A percentile compares a stretch with the other conserved stretches of the same genome.
These are phyloP conservation scores for Panopea generosa DNA, from an alignment of 2,888 invertebrate genomes.

Conservation along the genomic window DNA sequence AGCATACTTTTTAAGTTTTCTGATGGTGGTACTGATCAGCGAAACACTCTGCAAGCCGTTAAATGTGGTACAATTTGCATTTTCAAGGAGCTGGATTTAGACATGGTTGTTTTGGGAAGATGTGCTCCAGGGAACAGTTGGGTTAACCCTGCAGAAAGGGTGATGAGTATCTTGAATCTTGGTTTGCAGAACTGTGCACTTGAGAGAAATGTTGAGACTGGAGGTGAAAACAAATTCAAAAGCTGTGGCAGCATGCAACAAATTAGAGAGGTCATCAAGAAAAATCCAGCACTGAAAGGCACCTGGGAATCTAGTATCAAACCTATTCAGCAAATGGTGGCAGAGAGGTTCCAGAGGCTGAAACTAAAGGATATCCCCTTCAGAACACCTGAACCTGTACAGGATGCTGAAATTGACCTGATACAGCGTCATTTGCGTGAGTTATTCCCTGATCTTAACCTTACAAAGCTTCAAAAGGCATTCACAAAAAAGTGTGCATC, in stretches of 20 bases:
- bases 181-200: constrained; percentile 52
- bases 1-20: constrained; percentile 29
- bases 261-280: constrained; percentile 7
- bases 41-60: constrained; percentile 43
- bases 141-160: constrained; percentile 52
- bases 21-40: constrained; percentile 55
- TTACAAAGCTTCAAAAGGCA: constrained; percentile 34
- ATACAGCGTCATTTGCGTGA: constrained; percentile 36
- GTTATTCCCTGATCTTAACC: constrained; percentile 36
- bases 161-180: constrained; percentile 50
- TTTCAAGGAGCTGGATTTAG: constrained; percentile 52
- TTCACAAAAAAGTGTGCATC: too few relatives aligned
- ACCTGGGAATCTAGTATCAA: constrained; percentile 2
- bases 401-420: constrained; percentile 31
- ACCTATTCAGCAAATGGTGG: constrained; percentile 13
- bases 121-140: constrained; percentile 62
- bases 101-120: constrained; percentile 47
- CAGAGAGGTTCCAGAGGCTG: constrained; percentile 21
- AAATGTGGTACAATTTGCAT: constrained; percentile 48
- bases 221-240: constrained; percentile 18
- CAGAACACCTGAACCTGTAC: constrained; percentile 15
- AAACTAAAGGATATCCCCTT: constrained; percentile 30
- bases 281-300: constrained; percentile 11
- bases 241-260: constrained; percentile 8
- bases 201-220: too few relatives aligned